Conservation (phyloP, 1,140 invertebrate species). For the Micrasema minimum region DNA sequence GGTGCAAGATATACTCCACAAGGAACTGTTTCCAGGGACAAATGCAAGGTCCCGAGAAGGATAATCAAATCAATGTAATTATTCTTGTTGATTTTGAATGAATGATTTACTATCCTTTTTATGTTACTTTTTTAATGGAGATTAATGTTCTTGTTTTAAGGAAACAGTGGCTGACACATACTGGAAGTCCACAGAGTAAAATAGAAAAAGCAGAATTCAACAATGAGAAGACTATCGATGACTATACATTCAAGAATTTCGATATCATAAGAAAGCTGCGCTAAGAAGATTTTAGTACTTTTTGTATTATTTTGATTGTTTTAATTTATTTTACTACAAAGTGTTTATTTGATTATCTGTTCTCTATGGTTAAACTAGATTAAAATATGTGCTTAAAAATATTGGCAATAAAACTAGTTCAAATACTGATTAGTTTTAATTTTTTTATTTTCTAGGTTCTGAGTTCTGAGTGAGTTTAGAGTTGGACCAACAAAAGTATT, state of each 20-base stretch:
- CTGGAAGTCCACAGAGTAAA: slow-evolving; percentile 72
- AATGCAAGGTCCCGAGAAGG: slow-evolving; percentile 72
- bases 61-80: slow-evolving; percentile 77
- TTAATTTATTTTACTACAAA: slow-evolving; percentile 1
- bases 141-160: slow-evolving; percentile 64
- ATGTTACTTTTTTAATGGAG: neutral
- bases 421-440: no score
- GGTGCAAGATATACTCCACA: slow-evolving; percentile 80
- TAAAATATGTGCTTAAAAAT: no score
- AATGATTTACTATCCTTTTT: neutral
- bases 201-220: slow-evolving; percentile 72
- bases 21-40: slow-evolving; percentile 79
- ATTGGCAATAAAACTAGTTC: no score
- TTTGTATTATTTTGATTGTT: neutral
- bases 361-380: no score
- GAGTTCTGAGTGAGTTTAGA: no score
- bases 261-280: slow-evolving; percentile 51
- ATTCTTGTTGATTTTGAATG: slow-evolving; percentile 5
- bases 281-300: neutral
- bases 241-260: slow-evolving; percentile 57
- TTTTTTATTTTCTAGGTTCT: no score
- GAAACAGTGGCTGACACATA: slow-evolving; percentile 73
- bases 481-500: no score
- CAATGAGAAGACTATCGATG: slow-evolving; percentile 65
- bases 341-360: no score